These are phyloP conservation scores for Rhipidura dahli DNA, from an alignment of 2,113 vertebrate species.

Conservation along the genomic window DNA sequence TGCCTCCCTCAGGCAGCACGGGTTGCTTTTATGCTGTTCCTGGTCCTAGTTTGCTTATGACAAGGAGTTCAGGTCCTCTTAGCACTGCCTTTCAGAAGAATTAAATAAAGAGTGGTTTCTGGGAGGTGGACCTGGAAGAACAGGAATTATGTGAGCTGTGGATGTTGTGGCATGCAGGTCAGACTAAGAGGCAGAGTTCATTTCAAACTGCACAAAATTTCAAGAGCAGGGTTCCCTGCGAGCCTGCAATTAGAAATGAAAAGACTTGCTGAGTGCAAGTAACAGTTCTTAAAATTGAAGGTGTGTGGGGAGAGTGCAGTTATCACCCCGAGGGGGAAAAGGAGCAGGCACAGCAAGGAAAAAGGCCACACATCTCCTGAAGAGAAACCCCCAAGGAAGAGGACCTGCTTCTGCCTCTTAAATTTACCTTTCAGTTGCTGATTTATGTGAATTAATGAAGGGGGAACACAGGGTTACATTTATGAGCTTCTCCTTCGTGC, in stretches of 20 bases:
- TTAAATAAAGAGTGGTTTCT: not conserved
- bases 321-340: not conserved
- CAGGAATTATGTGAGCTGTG: not conserved
- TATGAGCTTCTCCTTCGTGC: not conserved
- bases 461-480: not conserved
- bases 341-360: not conserved
- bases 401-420: not conserved
- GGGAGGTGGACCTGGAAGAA: not conserved
- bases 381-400: not conserved
- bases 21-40: not conserved
- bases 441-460: not conserved
- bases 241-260: not conserved
- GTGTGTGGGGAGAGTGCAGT: not conserved
- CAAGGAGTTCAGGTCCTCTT: not conserved
- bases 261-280: not conserved
- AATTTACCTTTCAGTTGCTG: not conserved
- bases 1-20: not conserved
- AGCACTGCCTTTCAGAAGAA: not conserved
- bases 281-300: not conserved
- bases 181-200: not conserved
- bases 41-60: not conserved
- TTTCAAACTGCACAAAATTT: not conserved
- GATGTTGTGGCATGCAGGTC: not conserved
- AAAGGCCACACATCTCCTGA: not conserved
- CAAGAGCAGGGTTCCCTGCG: not conserved